These are phyloP conservation scores for Montipora foliosa DNA, from an alignment of 64 coral and sea anemone genomes.

Conservation along the genomic window DNA sequence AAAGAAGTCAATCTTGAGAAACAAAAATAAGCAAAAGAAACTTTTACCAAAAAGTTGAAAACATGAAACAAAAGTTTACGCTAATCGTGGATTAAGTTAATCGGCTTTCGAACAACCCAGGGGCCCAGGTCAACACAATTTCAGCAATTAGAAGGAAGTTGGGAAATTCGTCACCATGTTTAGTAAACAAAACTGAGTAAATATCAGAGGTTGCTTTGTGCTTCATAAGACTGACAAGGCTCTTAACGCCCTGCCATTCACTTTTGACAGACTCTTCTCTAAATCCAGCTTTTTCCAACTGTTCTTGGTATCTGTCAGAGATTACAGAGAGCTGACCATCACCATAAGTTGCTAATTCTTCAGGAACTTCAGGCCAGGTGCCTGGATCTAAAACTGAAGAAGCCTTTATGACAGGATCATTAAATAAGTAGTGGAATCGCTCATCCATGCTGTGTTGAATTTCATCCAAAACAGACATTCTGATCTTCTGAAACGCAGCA, in stretches of 20 bases:
- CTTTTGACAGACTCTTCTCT: background rate
- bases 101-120: too few relatives aligned
- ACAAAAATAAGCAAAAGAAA: too few relatives aligned
- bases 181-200: background rate
- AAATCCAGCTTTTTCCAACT: slow-evolving; percentile 19
- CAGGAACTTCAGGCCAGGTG: background rate
- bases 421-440: slow-evolving; percentile 21
- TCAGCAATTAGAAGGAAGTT: background rate
- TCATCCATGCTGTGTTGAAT: slow-evolving; percentile 1
- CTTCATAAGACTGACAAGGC: slow-evolving; percentile 2
- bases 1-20: too few relatives aligned
- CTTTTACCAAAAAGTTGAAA: too few relatives aligned
- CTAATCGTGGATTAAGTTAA: too few relatives aligned
- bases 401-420: slow-evolving; percentile 7
- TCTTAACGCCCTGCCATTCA: slow-evolving; percentile 22
- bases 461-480: slow-evolving; percentile 26
- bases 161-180: background rate
- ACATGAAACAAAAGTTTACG: too few relatives aligned
- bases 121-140: background rate
- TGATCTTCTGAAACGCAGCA: slow-evolving; percentile 3
- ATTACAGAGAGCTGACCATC: background rate
- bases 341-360: slow-evolving; percentile 9
- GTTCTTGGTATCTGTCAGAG: background rate
- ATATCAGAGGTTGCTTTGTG: background rate
- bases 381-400: slow-evolving; percentile 58